phyloP scores from a whole-genome alignment of 2,113 vertebrate species.

The Thamnaconus septentrionalis region DNA sequence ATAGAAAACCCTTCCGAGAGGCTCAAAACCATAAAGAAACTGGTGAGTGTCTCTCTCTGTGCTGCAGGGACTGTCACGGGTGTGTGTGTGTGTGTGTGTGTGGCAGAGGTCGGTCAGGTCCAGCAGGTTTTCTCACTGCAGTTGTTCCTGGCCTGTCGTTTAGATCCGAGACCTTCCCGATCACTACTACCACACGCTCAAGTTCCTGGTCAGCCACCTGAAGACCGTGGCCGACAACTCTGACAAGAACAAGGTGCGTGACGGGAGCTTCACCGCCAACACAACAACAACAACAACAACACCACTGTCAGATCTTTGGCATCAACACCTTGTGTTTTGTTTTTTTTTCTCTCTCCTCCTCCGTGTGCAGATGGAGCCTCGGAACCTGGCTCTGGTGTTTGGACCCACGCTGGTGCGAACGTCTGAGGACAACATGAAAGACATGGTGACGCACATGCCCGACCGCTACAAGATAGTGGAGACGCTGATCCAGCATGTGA shows the following conservation, averaged over 20 bases:
- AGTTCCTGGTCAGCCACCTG: constrained; percentile 89
- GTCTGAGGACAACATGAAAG: constrained; percentile 96
- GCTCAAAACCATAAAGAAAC: constrained; percentile 89
- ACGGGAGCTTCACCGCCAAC: too few species aligned
- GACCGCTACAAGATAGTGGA: constrained; percentile 98
- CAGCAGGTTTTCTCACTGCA: constrained; percentile 12
- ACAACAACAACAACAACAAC: too few species aligned
- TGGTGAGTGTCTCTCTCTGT: constrained; percentile 52
- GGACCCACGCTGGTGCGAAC: constrained; percentile 94
- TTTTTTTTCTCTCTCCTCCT: neutral
- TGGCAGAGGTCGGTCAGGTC: constrained; percentile 21
- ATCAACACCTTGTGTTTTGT: neutral
- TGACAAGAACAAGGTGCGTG: constrained; percentile 90
- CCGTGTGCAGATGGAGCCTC: constrained; percentile 88
- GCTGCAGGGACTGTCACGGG: too few species aligned
- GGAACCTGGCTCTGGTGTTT: constrained; percentile 94
- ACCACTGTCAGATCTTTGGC: neutral
- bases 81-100: neutral
- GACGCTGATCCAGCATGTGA: constrained; percentile 87
- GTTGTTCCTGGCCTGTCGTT: neutral
- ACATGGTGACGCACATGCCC: constrained; percentile 99
- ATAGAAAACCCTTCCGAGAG: constrained; percentile 88
- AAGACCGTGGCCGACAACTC: constrained; percentile 92
- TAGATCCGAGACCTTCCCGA: constrained; percentile 90
- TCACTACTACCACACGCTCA: constrained; percentile 91